Evolutionary conservation across 1,140 invertebrate species (phyloP), one percentile per base, ranked within the genome.

Genomic region (Drosophila ironensis): DNA sequence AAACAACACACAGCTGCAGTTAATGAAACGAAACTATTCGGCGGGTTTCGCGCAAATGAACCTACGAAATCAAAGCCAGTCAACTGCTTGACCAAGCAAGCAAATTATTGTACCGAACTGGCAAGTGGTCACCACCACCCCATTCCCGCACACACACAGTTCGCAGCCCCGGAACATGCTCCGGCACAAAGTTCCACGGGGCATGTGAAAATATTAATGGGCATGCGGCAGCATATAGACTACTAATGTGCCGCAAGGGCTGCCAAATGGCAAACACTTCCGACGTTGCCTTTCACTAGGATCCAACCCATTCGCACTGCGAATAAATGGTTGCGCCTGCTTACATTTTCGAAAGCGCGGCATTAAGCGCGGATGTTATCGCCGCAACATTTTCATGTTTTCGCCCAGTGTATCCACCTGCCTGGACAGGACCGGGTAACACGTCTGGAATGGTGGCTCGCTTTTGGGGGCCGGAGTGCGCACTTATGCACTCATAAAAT

Each of bases 401-500:
- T 60, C 8, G 0, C 2, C n/a, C 1, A 60, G 56, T 60, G 56
- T 41, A 60, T 1, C 1, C 8, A 54, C 19, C 56, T 42, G 57
- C 56, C 59, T 48, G 59, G 56, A 63, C 59, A 61, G n/a, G n/a
- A n/a, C 33, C 57, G 37, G 57, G 52, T 57, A 61, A 38, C 59
- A 37, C 22, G 41, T 28, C 56, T 47, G 41, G 22, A 63, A 63
- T 19, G 59, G 42, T 22, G 38, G 22, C 33, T 38, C 44, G 30
- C 67, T 56, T 53, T 41, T n/a, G n/a, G 52, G 54, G 40, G 51
- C 64, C 61, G 63, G 81, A 86, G 80, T 86, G 80, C 81, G 81
- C 80, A 86, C 80, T 86, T 86, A 86, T 86, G 75, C 75, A 75
- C 80, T 86, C 80, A 86, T 86, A 87, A 86, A 86, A 86, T 86